Evolutionary conservation across 2,888 invertebrate genomes (phyloP), one percentile per base, ranked within the genome.

Genomic region (Diaperis boleti): DNA sequence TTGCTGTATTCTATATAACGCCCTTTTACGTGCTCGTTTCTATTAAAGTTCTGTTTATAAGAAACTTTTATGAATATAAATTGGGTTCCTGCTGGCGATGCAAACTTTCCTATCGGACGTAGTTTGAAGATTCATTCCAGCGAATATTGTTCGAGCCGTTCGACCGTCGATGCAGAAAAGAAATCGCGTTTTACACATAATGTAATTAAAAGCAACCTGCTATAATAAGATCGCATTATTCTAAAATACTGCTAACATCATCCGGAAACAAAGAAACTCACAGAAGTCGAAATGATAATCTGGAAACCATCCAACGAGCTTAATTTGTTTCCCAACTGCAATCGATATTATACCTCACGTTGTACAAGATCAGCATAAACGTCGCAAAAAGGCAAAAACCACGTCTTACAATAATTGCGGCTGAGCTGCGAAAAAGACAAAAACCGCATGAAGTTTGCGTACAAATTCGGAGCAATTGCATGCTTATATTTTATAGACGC

Each of bases 301-400:
- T 54, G 54, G 54, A 54, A 54, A 11, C 54, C 54, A 54, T 54
- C 54, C 54, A 54, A 39, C 52, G 39, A 54, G 41, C 54, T 54
- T 54, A 54, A 54, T 54, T 54, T 54, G 54, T 54, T 54, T 42
- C 54, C 29, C 41, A 42, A 54, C 54, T 54, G 42, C 29, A 54
- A 54, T 54, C 54, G 54, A 54, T 41, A 54, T 41, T 10, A 31
- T 54, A 54, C 54, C 54, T 54, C 54, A 42, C 26, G 29, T 54
- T 41, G n/a, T 42, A 54, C 29, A 29, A 42, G 26, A 54, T 41
- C 41, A 54, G 54, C 54, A 41, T 42, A 54, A 42, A 54, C 18
- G 41, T 8, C 10, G 10, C 29, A 18, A 41, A 42, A 22, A 54
- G 37, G 18, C 29, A 47, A 47, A 47, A 22, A 14, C 26, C 39